Base-by-base conservation (phyloP, 1,140 invertebrate species). In the Camponotus vicinus region DNA sequence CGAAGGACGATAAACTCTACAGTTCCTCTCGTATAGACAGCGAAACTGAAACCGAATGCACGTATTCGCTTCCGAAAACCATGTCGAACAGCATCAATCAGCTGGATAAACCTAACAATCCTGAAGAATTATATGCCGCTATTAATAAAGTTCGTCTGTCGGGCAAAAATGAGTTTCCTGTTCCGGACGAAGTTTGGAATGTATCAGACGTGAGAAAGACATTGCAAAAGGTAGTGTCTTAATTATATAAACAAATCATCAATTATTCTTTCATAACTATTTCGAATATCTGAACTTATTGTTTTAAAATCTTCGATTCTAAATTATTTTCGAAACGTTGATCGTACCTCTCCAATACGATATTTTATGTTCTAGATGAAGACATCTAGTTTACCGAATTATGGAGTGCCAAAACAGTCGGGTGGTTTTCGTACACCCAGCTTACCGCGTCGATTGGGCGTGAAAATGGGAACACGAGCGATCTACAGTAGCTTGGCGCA, bases 381-480 rank as follows among this genome's bases (percentile, higher is more conserved):
- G 88, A 94, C 94, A 6, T 93, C 94, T 13, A 95, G 93, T 87
- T 91, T 95, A 87, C 94, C 94, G 45, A 95, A 95, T 82, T 95
- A 94, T 71, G 93, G 91, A 76, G 93, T 91, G 21, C 86, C 92
- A 15, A 91, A 87, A 40, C 94, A 94, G 76, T 91, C 86, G 21
- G 84, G 80, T 32, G 93, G 92, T 85, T 92, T 93, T 45, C 92
- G 94, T 9, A 95, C 94, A 3, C 93, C 94, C 45, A 96, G 96
- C 90, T 93, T 96, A 79, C 96, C 96, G 71, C 96, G 96, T 89
- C 95, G 96, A 73, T 93, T 96, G 85, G 96, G 97, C 2, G 97
- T 97, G 4, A 97, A 97, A 95, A 97, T 97, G 97, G 97, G 97
- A 34, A 97, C 96, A 18, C 95, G 96, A 90, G 96, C 96, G 7